These are phyloP conservation scores for Bibio marci DNA, from an alignment of 2,888 invertebrate genomes.

Conservation along the genomic window DNA sequence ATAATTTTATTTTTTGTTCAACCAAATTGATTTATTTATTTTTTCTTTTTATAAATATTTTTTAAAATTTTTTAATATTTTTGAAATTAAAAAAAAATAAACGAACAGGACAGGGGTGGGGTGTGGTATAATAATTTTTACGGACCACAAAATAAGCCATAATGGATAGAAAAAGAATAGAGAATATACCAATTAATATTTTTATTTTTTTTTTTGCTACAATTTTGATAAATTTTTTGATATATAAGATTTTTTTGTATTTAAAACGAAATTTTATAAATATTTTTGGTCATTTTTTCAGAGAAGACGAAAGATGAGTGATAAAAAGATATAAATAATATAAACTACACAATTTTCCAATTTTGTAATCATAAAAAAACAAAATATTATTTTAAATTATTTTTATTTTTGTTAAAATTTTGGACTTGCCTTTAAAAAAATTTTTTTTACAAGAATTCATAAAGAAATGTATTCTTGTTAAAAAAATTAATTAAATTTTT, in stretches of 20 bases:
- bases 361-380: too few relatives aligned
- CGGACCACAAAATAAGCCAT: constrained; percentile 8
- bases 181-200: too few relatives aligned
- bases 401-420: neutral
- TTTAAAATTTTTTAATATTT: neutral
- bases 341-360: too few relatives aligned
- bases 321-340: too few relatives aligned
- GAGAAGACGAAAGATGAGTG: too few relatives aligned
- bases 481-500: neutral
- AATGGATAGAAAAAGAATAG: constrained; percentile 4
- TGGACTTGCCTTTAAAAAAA: neutral
- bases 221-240: constrained; percentile 40
- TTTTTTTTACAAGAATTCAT: too few relatives aligned
- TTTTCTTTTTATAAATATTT: neutral
- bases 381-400: neutral
- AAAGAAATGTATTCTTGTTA: too few relatives aligned
- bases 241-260: constrained; percentile 21
- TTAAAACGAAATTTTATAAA: too few relatives aligned
- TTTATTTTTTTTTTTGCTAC: too few relatives aligned
- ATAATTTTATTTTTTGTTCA: neutral
- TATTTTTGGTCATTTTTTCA: constrained; percentile 11
- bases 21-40: neutral
- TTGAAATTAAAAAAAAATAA: neutral
- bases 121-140: constrained; percentile 7
- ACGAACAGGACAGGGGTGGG: too few relatives aligned